A percentile compares a stretch with the other conserved stretches of the same genome.
Conservation (phyloP, 2,797 vertebrate genomes). For the Enteromius treurensis region DNA sequence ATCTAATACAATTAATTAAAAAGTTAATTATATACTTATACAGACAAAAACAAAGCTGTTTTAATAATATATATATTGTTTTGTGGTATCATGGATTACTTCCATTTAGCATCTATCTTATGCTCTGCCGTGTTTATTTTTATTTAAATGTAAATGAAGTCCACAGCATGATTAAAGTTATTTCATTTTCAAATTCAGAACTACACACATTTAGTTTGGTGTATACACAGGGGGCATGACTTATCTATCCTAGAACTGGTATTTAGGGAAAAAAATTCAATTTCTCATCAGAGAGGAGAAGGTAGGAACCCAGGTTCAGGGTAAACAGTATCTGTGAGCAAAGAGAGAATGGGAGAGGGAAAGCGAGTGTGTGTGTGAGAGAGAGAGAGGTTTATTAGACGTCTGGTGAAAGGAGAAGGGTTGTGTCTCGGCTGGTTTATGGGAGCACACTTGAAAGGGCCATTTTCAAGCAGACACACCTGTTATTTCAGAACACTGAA, state of each 20-base stretch:
- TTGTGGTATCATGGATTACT: background rate
- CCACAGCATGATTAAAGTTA: conserved; percentile 38
- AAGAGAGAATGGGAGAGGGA: conserved; percentile 64
- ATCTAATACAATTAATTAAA: background rate
- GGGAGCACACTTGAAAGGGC: conserved; percentile 79
- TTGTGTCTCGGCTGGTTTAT: conserved; percentile 80
- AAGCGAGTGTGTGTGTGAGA: conserved; percentile 53
- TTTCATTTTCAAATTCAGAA: conserved; percentile 54
- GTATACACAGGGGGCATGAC: conserved; percentile 68
- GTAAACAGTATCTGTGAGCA: conserved; percentile 79
- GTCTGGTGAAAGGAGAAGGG: conserved; percentile 62
- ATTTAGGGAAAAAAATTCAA: conserved; percentile 75
- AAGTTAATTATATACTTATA: background rate
- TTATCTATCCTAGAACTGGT: conserved; percentile 76
- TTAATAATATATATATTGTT: background rate
- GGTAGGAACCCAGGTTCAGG: conserved; percentile 74
- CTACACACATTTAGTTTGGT: conserved; percentile 58
- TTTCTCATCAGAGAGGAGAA: conserved; percentile 77
- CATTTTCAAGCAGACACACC: conserved; percentile 76
- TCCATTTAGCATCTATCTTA: conserved; percentile 39
- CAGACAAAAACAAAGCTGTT: background rate
- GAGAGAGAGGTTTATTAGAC: conserved; percentile 69
- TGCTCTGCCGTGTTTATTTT: conserved; percentile 23
- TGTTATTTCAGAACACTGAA: conserved; percentile 76
- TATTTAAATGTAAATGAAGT: conserved; percentile 56